Percentiles rank a stretch among this genome's conserved stretches.
These are phyloP conservation scores for Lithodes maja DNA, from an alignment of 2,888 invertebrate genomes.

Conservation along the genomic window DNA sequence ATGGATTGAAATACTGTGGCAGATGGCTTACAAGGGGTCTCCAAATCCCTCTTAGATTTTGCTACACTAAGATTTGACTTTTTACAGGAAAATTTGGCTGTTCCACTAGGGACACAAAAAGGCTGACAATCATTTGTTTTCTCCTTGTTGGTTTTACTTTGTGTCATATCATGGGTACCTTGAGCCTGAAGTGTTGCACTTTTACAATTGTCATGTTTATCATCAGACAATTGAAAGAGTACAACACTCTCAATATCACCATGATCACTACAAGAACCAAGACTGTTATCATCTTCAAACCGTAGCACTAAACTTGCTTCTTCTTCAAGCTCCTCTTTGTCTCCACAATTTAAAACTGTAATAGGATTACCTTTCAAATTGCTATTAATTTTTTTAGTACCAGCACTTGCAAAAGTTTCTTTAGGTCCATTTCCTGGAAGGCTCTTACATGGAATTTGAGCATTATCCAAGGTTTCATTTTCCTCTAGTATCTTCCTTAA, in stretches of 20 bases:
- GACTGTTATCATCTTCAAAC: constrained; percentile 46
- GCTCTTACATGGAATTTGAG: neutral
- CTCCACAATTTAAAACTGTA: neutral
- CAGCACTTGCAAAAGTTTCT: no score
- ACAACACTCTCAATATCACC: constrained; percentile 23
- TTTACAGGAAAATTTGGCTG: no score
- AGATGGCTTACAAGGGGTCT: constrained; percentile 39
- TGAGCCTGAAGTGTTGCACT: neutral
- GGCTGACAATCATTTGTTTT: neutral
- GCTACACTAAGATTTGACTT: neutral
- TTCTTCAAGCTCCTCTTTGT: constrained; percentile 24
- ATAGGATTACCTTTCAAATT: no score
- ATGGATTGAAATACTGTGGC: neutral
- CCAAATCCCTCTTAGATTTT: constrained; percentile 14
- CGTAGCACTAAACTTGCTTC: constrained; percentile 48
- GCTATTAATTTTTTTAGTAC: no score
- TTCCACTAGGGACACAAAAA: neutral
- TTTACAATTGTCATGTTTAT: neutral
- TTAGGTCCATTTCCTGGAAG: neutral
- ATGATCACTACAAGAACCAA: constrained; percentile 9
- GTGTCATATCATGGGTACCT: neutral
- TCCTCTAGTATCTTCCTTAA: constrained; percentile 34
- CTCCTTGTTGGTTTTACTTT: neutral
- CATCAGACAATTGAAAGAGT: constrained; percentile 10
- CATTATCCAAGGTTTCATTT: neutral